phyloP scores from a whole-genome alignment of 2,113 vertebrate species.

The Ursus arctos region DNA sequence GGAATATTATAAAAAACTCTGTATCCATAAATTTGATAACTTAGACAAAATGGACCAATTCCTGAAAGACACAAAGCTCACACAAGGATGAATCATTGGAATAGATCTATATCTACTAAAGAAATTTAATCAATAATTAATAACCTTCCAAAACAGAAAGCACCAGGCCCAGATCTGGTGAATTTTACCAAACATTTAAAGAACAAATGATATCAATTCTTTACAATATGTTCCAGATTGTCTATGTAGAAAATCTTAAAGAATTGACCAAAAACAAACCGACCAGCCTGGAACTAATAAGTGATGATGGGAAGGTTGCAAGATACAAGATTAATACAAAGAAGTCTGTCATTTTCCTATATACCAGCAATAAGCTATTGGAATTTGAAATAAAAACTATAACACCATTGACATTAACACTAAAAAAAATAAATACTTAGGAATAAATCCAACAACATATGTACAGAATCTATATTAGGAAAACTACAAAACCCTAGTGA shows the following conservation, averaged over 20 bases:
- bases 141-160: neutral
- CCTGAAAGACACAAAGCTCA: neutral
- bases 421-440: neutral
- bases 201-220: neutral
- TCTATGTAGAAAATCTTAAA: conserved; percentile 19
- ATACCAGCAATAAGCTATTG: neutral
- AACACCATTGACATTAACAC: neutral
- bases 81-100: neutral
- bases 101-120: neutral
- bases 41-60: neutral
- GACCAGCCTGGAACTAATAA: neutral
- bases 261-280: neutral
- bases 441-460: neutral
- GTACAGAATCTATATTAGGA: neutral
- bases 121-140: neutral
- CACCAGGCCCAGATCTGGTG: neutral
- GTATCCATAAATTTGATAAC: neutral
- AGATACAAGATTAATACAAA: neutral
- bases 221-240: neutral
- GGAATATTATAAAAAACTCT: neutral
- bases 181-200: conserved; percentile 2
- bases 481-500: neutral
- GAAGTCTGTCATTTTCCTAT: neutral
- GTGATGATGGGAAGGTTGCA: neutral
- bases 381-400: conserved; percentile 51